Conservation (phyloP, 2,113 vertebrate species). For the Rhea pennata region DNA sequence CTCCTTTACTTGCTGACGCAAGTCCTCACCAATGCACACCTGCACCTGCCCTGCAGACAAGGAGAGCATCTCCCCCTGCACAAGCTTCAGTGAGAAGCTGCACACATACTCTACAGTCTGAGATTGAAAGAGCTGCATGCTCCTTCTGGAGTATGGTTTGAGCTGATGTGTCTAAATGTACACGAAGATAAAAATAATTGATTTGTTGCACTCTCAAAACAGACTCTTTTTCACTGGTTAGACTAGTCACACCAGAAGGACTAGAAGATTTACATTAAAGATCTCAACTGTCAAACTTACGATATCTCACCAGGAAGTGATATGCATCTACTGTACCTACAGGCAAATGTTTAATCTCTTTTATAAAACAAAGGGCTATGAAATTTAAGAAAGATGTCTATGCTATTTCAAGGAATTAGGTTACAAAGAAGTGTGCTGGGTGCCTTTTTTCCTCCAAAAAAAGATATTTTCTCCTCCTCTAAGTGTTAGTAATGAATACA, state of each 20-base stretch:
- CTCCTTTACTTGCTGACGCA: too few species aligned
- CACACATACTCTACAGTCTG: not conserved
- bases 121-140: not conserved
- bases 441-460: not conserved
- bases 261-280: not conserved
- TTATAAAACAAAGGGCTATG: not conserved
- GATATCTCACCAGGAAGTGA: not conserved
- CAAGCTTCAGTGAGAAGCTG: not conserved
- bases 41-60: not conserved
- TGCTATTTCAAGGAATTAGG: not conserved
- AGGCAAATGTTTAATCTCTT: not conserved
- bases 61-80: not conserved
- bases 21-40: too few species aligned
- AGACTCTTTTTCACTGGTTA: not conserved
- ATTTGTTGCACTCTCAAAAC: not conserved
- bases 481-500: not conserved
- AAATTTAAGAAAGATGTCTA: not conserved
- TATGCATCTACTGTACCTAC: not conserved
- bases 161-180: not conserved
- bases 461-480: not conserved
- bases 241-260: not conserved
- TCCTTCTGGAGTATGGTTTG: not conserved
- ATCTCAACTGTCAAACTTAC: not conserved
- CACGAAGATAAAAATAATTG: not conserved
- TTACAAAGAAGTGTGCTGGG: not conserved